Conservation (phyloP, 1,140 invertebrate species). For the Leptinotarsa texana region DNA sequence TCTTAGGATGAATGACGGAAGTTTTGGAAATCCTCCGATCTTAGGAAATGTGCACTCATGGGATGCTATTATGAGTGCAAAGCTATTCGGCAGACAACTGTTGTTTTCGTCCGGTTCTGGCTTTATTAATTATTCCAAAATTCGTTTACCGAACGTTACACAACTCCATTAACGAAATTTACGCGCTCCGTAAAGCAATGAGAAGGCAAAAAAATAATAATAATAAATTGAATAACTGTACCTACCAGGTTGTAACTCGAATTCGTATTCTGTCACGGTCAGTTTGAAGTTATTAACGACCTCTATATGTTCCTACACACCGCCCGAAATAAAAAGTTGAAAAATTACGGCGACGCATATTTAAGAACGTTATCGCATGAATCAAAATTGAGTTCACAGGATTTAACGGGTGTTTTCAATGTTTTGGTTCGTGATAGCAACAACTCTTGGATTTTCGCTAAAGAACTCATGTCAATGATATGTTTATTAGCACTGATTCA, state of each 20-base stretch:
- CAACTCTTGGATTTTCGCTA: not conserved
- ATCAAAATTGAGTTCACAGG: not conserved
- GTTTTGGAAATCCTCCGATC: not conserved
- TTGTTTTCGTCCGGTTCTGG: not conserved
- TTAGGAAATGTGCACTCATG: not conserved
- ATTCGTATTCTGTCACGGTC: constrained; percentile 7
- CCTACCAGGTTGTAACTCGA: not conserved
- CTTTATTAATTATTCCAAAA: not conserved
- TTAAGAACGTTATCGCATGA: not conserved
- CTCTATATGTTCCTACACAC: not conserved
- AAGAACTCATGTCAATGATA: too few species aligned
- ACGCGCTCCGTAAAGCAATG: constrained; percentile 7
- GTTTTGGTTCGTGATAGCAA: not conserved
- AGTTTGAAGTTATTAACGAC: constrained; percentile 3
- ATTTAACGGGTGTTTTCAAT: not conserved
- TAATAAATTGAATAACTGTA: constrained; percentile 5
- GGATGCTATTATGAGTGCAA: not conserved
- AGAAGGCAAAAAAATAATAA: not conserved
- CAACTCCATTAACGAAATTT: constrained; percentile 6
- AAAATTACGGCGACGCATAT: not conserved
- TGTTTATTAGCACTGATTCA: too few species aligned
- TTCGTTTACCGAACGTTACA: too few species aligned
- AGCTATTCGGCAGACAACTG: not conserved
- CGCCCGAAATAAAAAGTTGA: not conserved
- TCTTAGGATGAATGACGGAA: not conserved